Evolutionary conservation across 2,113 vertebrate species (phyloP).

Genomic region (Strix aluco): DNA sequence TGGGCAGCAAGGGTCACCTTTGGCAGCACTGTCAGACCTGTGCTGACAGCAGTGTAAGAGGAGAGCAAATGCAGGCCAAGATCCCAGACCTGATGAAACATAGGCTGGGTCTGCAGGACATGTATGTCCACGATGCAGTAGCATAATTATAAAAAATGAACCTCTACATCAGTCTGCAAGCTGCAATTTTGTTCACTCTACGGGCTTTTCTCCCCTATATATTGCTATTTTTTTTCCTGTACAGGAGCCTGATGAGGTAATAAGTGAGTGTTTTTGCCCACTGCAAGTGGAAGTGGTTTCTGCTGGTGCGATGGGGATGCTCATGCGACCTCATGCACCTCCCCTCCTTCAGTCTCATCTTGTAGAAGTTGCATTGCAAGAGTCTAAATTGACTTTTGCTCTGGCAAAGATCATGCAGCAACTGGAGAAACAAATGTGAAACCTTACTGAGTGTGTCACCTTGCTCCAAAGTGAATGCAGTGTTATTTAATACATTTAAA

Average conservation of each 20-base stretch:
- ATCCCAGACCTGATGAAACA: neutral
- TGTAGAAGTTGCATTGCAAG: neutral
- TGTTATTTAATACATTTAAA: constrained; percentile 58
- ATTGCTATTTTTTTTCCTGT: neutral
- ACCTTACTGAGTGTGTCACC: constrained; percentile 48
- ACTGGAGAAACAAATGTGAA: constrained; percentile 34
- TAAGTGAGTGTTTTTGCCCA: neutral
- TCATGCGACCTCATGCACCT: accelerated
- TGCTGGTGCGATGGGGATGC: neutral
- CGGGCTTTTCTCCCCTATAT: neutral
- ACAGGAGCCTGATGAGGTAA: neutral
- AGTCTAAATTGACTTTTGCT: neutral
- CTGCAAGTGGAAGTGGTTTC: neutral
- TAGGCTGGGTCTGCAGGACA: neutral
- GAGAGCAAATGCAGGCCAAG: neutral
- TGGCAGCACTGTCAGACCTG: neutral
- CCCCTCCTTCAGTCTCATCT: neutral
- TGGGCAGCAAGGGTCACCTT: neutral
- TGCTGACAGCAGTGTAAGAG: neutral
- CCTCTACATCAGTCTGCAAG: neutral
- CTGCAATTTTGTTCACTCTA: neutral
- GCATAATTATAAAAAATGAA: neutral
- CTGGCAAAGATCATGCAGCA: neutral
- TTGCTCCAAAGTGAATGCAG: constrained; percentile 47
- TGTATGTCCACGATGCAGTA: neutral